Evolutionary conservation across 2,797 vertebrate genomes (phyloP), one percentile per base, ranked within the genome.

Genomic region (Nyctibius grandis): DNA sequence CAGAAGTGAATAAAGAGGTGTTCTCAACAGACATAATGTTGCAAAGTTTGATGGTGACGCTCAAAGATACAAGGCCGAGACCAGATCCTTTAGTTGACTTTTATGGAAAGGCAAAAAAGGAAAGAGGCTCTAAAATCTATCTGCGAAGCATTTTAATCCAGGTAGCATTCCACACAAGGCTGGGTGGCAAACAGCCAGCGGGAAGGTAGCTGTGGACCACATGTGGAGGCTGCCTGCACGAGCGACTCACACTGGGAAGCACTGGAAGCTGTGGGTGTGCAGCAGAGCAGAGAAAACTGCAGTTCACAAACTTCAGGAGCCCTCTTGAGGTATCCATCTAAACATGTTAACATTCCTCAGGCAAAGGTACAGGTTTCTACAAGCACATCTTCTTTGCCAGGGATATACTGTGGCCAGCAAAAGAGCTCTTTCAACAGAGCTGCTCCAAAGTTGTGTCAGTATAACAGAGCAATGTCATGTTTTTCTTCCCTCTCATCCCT

Each of bases 161-260:
- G 70, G 67, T 38, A 63, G 33, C 16, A 3, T 3, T 47, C 26
- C 31, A n/a, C 34, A 5, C 3, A 12, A 4, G 31, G 57, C 38
- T 61, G 63, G 34, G 25, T 77, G 47, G 50, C 78, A 60, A 59
- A 12, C 1, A 40, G 57, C 28, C 45, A 77, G 53, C 82, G 84
- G 70, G 44, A 69, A 50, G 13, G 29, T 5, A 45, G 15, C 77
- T 82, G 70, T 16, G 21, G 42, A 18, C 15, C 11, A 0, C 3
- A 15, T 22, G 15, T 0, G 0, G 80, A 38, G 33, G 15, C 36
- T 64, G 67, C 54, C 45, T 25, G 36, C 33, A 7, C 36, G 8
- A 59, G 7, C 3, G 0, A 12, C 40, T 65, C 29, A 6, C 34
- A 4, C 10, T 0, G 0, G 19, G 29, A 63, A 44, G 54, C 2